Percentiles rank a stretch among this genome's conserved stretches.
Conservation (phyloP, 2,113 vertebrate genomes). For the Gila orcuttii region DNA sequence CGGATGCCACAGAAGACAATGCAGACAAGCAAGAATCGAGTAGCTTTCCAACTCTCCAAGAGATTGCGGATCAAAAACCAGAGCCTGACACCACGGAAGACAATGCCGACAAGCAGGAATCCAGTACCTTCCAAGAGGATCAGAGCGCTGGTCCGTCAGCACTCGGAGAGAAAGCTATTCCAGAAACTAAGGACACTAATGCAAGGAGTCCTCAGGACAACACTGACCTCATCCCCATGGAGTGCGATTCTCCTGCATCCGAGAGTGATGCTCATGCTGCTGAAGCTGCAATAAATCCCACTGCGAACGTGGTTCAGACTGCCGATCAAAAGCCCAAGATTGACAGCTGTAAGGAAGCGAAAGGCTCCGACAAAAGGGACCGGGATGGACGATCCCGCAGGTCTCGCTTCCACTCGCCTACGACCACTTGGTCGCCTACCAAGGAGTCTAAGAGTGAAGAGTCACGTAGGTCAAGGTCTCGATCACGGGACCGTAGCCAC, state of each 20-base stretch:
- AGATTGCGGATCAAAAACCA: background rate
- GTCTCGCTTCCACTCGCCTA: slow-evolving; percentile 94
- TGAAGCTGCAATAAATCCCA: slow-evolving; percentile 56
- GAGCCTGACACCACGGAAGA: slow-evolving; percentile 38
- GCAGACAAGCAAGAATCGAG: background rate
- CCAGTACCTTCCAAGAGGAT: background rate
- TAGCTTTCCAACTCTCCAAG: background rate
- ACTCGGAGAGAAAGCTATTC: background rate
- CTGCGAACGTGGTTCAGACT: background rate
- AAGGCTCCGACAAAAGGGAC: slow-evolving; percentile 68
- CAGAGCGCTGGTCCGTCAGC: background rate
- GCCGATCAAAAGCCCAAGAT: slow-evolving; percentile 45
- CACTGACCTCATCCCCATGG: slow-evolving; percentile 87
- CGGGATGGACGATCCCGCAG: slow-evolving; percentile 67
- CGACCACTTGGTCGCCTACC: slow-evolving; percentile 92
- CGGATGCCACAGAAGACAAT: slow-evolving; percentile 24
- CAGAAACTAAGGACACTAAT: background rate
- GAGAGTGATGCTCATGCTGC: slow-evolving; percentile 75
- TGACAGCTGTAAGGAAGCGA: slow-evolving; percentile 45
- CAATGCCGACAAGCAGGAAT: background rate
- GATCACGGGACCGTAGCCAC: slow-evolving; percentile 68
- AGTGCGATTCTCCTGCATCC: slow-evolving; percentile 87
- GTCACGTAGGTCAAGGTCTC: slow-evolving; percentile 77
- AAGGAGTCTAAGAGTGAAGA: slow-evolving; percentile 74
- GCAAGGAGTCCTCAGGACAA: slow-evolving; percentile 76